Evolutionary conservation across 2,888 invertebrate genomes (phyloP).

Genomic region (Troglohyphantes excavatus): DNA sequence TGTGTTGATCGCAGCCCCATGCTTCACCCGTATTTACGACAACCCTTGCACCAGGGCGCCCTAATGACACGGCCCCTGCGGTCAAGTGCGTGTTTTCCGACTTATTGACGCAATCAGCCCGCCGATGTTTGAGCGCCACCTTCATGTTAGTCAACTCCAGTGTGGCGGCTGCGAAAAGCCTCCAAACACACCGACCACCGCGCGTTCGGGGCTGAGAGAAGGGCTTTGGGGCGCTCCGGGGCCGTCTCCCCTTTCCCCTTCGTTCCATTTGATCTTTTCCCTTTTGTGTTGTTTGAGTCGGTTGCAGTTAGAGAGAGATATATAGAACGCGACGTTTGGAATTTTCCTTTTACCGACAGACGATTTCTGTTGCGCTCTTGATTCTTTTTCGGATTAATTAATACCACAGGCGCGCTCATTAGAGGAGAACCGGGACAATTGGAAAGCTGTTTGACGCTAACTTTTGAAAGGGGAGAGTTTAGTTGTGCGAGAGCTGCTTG

Average conservation of each 20-base stretch:
- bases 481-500: background rate
- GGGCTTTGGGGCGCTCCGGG: constrained; percentile 16
- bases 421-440: constrained; percentile 4
- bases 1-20: constrained; percentile 37
- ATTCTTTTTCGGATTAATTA: constrained; percentile 66
- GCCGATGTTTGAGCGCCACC: constrained; percentile 55
- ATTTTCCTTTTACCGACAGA: background rate
- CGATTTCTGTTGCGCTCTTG: background rate
- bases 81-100: constrained; percentile 76
- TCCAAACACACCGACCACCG: constrained; percentile 71
- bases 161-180: constrained; percentile 43
- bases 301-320: background rate
- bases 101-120: constrained; percentile 79
- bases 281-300: constrained; percentile 1
- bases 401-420: constrained; percentile 78
- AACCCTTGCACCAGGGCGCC: constrained; percentile 60
- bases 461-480: background rate
- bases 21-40: constrained; percentile 60
- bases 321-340: too few species aligned
- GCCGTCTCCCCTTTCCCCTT: background rate
- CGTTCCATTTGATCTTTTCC: constrained; percentile 62
- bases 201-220: constrained; percentile 11
- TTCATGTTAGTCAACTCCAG: constrained; percentile 69
- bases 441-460: background rate
- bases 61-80: constrained; percentile 73